Conservation (phyloP, 1,140 invertebrate species). For the Anoplolepis gracilipes region DNA sequence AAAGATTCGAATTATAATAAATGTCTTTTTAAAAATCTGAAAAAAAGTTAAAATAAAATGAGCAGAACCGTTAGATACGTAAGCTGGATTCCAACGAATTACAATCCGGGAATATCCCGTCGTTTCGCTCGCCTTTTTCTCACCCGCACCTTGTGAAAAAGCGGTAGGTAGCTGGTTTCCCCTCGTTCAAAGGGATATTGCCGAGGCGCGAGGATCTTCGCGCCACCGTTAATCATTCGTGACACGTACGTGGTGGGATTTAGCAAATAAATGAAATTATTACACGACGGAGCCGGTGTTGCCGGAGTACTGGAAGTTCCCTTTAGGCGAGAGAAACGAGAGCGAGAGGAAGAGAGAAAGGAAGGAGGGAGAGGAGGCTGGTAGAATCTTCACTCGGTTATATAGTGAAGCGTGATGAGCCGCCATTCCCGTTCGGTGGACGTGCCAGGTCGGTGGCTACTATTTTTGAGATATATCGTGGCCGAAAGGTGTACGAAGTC, state of each 20-base stretch:
- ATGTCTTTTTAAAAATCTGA: slow-evolving; percentile 34
- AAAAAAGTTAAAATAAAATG: background rate
- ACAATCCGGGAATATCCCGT: slow-evolving; percentile 22
- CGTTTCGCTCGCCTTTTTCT: slow-evolving; percentile 41
- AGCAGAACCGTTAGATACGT: background rate
- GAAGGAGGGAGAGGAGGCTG: background rate
- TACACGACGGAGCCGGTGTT: slow-evolving; percentile 55
- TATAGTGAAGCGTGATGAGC: slow-evolving; percentile 64
- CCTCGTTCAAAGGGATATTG: slow-evolving; percentile 46
- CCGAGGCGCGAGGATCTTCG: slow-evolving; percentile 49
- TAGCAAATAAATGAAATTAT: slow-evolving; percentile 77
- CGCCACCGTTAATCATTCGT: slow-evolving; percentile 69
- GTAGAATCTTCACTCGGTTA: slow-evolving; percentile 41
- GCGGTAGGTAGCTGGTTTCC: slow-evolving; percentile 5
- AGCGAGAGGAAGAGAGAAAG: background rate
- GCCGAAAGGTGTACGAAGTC: background rate
- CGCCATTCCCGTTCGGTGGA: slow-evolving; percentile 44
- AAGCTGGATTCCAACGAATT: slow-evolving; percentile 48
- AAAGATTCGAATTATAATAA: background rate
- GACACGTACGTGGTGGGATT: slow-evolving; percentile 73
- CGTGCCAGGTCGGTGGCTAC: slow-evolving; percentile 38
- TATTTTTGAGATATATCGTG: slow-evolving; percentile 47
- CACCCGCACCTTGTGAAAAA: slow-evolving; percentile 29
- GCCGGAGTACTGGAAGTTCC: slow-evolving; percentile 10
- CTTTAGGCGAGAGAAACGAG: background rate